Conservation (phyloP, 2,113 vertebrate genomes). For the Lepisosteus oculatus region DNA sequence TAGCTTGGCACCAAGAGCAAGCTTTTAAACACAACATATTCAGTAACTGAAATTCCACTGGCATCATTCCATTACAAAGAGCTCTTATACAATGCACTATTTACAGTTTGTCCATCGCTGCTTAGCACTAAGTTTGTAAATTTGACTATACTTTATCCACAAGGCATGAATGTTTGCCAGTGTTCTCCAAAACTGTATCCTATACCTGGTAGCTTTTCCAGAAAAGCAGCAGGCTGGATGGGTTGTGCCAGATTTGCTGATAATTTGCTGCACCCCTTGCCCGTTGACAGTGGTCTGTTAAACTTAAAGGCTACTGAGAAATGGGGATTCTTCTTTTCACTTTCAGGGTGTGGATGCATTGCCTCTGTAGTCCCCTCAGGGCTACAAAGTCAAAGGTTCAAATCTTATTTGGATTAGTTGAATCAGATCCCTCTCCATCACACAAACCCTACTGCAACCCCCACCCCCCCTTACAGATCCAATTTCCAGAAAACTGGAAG, state of each 20-base stretch:
- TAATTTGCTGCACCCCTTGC: no score
- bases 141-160: conserved; percentile 44
- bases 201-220: conserved; percentile 28
- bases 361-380: neutral
- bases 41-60: conserved; percentile 62
- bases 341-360: no score
- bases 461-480: no score
- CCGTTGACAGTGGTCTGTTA: no score
- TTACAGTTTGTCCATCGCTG: conserved; percentile 53
- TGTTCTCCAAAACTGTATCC: neutral
- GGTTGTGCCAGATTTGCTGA: neutral
- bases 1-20: conserved; percentile 57
- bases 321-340: no score
- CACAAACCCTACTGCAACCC: no score
- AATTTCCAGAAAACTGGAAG: no score
- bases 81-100: conserved; percentile 61
- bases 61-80: conserved; percentile 53
- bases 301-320: no score
- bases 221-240: neutral
- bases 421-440: no score
- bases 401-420: no score
- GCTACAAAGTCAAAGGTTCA: neutral
- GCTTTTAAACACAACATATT: conserved; percentile 57
- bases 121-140: conserved; percentile 33
- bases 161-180: conserved; percentile 46